A percentile compares a stretch with the other conserved stretches of the same genome.
phyloP scores from a whole-genome alignment of 2,797 vertebrate species.

The Glyptemys insculpta region DNA sequence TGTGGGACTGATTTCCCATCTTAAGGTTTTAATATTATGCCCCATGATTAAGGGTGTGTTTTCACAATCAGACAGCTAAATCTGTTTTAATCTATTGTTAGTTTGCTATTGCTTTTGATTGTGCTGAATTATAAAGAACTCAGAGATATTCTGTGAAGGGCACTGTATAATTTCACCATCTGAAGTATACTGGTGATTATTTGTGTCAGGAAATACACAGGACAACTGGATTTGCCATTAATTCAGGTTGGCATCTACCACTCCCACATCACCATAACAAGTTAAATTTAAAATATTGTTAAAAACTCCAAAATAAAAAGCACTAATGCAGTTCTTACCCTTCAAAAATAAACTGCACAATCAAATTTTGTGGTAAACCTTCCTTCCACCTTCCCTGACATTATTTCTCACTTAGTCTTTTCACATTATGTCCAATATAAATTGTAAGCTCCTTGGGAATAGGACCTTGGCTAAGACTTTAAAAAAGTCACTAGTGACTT shows the following conservation, averaged over 20 bases:
- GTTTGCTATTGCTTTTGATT: background rate
- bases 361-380: background rate
- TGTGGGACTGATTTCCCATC: constrained; percentile 44
- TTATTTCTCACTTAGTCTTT: constrained; percentile 23
- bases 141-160: background rate
- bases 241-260: background rate
- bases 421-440: background rate
- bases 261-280: accelerated
- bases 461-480: constrained; percentile 2
- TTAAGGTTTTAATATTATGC: constrained; percentile 51
- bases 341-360: background rate
- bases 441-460: constrained; percentile 11
- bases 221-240: background rate
- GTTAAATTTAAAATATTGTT: background rate
- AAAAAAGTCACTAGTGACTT: constrained; percentile 31
- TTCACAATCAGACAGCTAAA: constrained; percentile 33
- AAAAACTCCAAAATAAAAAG: background rate
- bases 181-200: background rate
- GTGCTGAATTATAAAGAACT: background rate
- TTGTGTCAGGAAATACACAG: background rate
- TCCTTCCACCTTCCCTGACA: background rate
- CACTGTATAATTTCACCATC: background rate
- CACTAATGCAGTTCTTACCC: background rate
- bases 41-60: constrained; percentile 35
- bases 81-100: background rate